phyloP scores from a whole-genome alignment of 2,888 invertebrate species.

The Rhopalosiphum nymphaeae region DNA sequence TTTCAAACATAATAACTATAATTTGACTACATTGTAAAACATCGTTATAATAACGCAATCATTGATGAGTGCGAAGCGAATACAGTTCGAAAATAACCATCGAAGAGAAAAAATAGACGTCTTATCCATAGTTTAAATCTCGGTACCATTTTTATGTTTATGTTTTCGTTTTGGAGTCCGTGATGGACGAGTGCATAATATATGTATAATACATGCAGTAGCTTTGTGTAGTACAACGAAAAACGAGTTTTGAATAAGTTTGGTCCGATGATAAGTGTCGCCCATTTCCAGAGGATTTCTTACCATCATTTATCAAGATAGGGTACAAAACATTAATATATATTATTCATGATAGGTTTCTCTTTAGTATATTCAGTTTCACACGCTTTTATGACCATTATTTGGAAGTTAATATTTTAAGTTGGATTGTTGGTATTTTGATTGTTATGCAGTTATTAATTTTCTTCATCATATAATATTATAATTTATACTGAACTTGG shows the following conservation, averaged over 20 bases:
- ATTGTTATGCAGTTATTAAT: neutral
- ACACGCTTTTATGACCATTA: neutral
- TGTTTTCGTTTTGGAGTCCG: neutral
- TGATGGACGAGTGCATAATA: neutral
- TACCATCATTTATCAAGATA: neutral
- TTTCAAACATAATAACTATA: neutral
- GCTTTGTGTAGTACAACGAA: neutral
- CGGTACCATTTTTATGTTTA: neutral
- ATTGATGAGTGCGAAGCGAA: neutral
- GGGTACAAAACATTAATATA: neutral
- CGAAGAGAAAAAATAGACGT: neutral
- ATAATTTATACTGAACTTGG: neutral
- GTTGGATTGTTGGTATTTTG: neutral
- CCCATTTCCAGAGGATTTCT: neutral
- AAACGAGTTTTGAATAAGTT: neutral
- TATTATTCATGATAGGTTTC: neutral
- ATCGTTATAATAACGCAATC: neutral
- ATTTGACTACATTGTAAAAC: neutral
- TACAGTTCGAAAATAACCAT: neutral
- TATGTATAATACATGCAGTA: neutral
- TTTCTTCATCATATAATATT: neutral
- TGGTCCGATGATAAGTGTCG: neutral
- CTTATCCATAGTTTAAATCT: neutral
- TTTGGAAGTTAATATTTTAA: neutral
- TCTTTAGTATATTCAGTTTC: neutral